Base-by-base conservation (phyloP, 2,888 invertebrate genomes). In the Palloptera scutellata region DNA sequence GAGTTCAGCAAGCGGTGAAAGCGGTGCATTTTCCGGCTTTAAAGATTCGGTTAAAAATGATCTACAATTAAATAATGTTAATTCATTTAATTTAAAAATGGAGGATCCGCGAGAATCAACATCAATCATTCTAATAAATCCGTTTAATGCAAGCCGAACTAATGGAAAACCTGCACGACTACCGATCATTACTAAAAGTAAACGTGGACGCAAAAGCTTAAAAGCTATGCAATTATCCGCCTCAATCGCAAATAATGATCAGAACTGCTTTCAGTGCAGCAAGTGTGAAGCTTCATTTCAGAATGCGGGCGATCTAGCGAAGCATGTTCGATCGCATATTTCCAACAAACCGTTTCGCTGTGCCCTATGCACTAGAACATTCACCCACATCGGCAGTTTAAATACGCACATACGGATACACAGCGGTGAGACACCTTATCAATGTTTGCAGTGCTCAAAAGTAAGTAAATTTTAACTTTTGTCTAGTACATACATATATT, bases 341-440 rank as follows among this genome's bases (percentile, higher is more conserved):
- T 79, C 83, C 15, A 84, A 85, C 66, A 85, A 84, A 71, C 85
- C 85, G 1, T 85, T 83, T 69, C 84, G 84, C 68, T 85, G 85
- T 71, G 83, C 83, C 11, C 85, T 85, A 57, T 85, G 85, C 70
- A 79, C 83, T 69, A 85, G 84, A 70, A 83, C 83, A 1, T 85
- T 85, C 61, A 85, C 85, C 2, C 85, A 85, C 70, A 85, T 85
- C 60, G 85, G 85, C 51, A 84, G 84, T 68, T 78, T 85, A 43
- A 85, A 84, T 64, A 85, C 85, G 0, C 85, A 85, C 72, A 83
- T 85, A 66, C 81, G 85, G 40, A 85, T 85, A 55, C 85, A 85
- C 62, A 83, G 82, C 66, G 85, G 85, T 1, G 85, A 84, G 72
- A 84, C 82, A 69, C 85, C 85, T 0, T 85, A 85, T 70, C 84